phyloP scores from a whole-genome alignment of 2,113 vertebrate genomes.

The Bufo bufo region DNA sequence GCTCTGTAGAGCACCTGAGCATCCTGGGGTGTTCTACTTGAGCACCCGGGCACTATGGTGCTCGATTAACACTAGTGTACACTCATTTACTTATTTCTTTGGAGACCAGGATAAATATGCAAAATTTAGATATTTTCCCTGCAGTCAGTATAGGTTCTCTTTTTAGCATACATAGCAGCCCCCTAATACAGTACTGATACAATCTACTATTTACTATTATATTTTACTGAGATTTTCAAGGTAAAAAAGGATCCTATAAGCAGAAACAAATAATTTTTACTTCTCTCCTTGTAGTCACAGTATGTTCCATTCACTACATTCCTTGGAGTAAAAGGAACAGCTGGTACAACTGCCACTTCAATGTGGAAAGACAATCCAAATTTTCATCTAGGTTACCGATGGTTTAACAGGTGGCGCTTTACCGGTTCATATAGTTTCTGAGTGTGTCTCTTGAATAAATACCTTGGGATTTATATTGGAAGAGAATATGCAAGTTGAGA shows the following conservation, averaged over 20 bases:
- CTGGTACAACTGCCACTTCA: slow-evolving; percentile 50
- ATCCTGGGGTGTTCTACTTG: no score
- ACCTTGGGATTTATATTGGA: slow-evolving; percentile 9
- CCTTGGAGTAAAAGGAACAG: slow-evolving; percentile 34
- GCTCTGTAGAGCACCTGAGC: no score
- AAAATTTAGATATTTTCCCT: neutral
- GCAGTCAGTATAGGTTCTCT: neutral
- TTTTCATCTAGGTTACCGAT: neutral
- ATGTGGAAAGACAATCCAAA: slow-evolving; percentile 8
- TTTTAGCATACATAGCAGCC: neutral
- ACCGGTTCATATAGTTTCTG: slow-evolving; percentile 20
- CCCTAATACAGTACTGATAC: neutral
- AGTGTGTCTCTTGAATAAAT: neutral
- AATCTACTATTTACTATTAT: neutral
- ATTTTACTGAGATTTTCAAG: neutral
- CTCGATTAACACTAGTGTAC: no score
- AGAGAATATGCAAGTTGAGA: neutral
- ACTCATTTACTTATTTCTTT: neutral
- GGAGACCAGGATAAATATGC: slow-evolving; percentile 10
- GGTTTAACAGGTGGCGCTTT: slow-evolving; percentile 28
- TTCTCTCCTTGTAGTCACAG: slow-evolving; percentile 3
- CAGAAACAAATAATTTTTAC: neutral
- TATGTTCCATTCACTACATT: slow-evolving; percentile 21
- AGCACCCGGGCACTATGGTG: no score
- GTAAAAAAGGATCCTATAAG: neutral